Base-by-base conservation (phyloP, 2,888 invertebrate species). In the Sceliomorpha sp. region DNA sequence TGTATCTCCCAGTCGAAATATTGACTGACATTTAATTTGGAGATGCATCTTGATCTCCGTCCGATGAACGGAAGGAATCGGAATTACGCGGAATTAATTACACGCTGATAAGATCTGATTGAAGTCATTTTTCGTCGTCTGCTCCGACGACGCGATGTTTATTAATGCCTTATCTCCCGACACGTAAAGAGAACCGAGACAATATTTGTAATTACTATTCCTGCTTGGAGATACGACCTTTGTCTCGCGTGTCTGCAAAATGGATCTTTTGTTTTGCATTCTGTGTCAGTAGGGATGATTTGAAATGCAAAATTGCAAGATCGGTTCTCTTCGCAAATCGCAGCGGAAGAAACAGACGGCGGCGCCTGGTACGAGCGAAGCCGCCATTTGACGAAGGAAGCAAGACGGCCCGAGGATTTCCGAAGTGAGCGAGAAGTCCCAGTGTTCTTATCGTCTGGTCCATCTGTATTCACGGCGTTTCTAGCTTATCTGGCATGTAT, bases 391-490 rank as follows among this genome's bases (percentile, higher is more conserved):
- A 56, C 62, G 60, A 37, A 32, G 29, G 51, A 77, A 56, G 53
- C 36, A 9, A 26, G 10, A 12, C 42, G 51, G 48, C 45, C 44
- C 29, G 58, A 66, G 68, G 60, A 59, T 58, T 64, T 55, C 44
- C 67, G 51, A 58, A 66, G 66, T 74, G 82, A 81, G 79, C 75
- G 76, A 78, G 72, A 56, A 60, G 56, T 68, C 68, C 17, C 40
- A 36, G 26, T 50, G 60, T 56, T 68, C 75, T 81, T 85, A 85
- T 85, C 84, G 74, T 56, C 55, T 31, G 74, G 82, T 82, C 85
- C 81, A 86, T 86, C 86, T 86, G 85, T 81, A 85, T 85, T 85
- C 85, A 83, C 81, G 66, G 72, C 74, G 74, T 78, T 80, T 75
- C 77, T 75, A 70, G 74, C 80, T 83, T 84, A 84, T 84, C 84